Evolutionary conservation across 1,140 invertebrate genomes (phyloP).

Genomic region (Zaprionus taronus): DNA sequence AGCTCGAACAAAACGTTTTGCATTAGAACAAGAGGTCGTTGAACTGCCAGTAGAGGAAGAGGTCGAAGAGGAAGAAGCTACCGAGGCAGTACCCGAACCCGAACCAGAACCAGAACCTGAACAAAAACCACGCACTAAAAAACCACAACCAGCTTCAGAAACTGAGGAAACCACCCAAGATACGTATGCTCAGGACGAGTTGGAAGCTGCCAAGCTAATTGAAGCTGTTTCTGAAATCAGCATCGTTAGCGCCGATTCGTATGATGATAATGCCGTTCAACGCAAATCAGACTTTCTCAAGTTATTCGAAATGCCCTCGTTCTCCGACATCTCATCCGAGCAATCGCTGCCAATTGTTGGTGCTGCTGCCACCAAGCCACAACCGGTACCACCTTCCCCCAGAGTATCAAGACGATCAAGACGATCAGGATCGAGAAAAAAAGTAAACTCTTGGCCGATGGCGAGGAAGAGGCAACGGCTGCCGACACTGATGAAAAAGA

Average conservation of each 20-base stretch:
- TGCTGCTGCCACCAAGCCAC: too few relatives aligned
- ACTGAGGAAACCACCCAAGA: not conserved
- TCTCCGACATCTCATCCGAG: slow-evolving; percentile 52
- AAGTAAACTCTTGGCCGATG: too few relatives aligned
- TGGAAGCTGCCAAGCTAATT: not conserved
- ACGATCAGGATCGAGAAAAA: too few relatives aligned
- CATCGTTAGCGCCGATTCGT: not conserved
- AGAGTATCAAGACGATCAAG: not conserved
- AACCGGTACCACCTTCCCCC: not conserved
- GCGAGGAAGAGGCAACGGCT: too few relatives aligned
- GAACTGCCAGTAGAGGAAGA: not conserved
- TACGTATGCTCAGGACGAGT: not conserved
- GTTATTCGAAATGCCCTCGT: slow-evolving; percentile 39
- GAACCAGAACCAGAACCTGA: not conserved
- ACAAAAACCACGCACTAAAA: not conserved
- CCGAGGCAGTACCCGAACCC: too few relatives aligned
- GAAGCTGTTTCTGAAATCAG: not conserved
- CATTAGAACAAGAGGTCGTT: not conserved
- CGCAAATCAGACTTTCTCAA: slow-evolving; percentile 38
- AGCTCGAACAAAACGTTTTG: not conserved
- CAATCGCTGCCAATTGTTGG: not conserved
- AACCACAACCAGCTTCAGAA: not conserved
- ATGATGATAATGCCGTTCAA: slow-evolving; percentile 14
- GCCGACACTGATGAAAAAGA: too few relatives aligned
- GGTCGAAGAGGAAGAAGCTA: not conserved